Conservation (phyloP, 2,888 invertebrate genomes). For the Noctuana brunneofusca region DNA sequence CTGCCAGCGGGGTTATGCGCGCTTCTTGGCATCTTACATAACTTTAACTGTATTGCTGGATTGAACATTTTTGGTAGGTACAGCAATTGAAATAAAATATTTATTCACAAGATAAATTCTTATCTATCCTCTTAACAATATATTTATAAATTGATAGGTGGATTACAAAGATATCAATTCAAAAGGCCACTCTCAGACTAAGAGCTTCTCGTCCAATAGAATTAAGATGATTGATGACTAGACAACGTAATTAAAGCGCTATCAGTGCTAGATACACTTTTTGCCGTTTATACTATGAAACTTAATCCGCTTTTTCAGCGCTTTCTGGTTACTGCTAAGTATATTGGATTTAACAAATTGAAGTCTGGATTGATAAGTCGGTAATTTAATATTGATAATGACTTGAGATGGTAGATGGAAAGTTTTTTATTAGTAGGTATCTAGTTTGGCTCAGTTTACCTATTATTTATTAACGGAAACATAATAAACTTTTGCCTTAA, state of each 20-base stretch:
- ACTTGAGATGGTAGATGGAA: conserved; percentile 6
- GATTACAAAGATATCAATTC: conserved; percentile 23
- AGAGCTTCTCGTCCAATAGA: conserved; percentile 38
- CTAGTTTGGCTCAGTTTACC: background rate
- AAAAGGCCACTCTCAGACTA: conserved; percentile 1
- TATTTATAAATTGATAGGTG: background rate
- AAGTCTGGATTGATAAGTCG: conserved; percentile 25
- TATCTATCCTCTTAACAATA: background rate
- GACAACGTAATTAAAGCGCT: conserved; percentile 29
- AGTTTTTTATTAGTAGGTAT: background rate
- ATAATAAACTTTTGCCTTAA: too few relatives aligned
- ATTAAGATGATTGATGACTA: conserved; percentile 48
- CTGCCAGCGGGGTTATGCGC: too few relatives aligned
- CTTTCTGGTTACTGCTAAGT: conserved; percentile 16
- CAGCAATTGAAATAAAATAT: background rate
- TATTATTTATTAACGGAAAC: background rate
- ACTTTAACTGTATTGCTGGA: too few relatives aligned
- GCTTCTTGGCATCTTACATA: too few relatives aligned
- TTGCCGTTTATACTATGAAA: conserved; percentile 35
- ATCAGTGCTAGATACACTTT: conserved; percentile 32
- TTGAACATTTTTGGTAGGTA: too few relatives aligned
- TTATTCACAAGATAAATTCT: background rate
- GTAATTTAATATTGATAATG: conserved; percentile 24
- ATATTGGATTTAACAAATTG: conserved; percentile 24
- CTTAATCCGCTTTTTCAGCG: conserved; percentile 31